A percentile compares a stretch with the other conserved stretches of the same genome.
Evolutionary conservation across 2,888 invertebrate species (phyloP).

Genomic region (Lomographa bimaculata): DNA sequence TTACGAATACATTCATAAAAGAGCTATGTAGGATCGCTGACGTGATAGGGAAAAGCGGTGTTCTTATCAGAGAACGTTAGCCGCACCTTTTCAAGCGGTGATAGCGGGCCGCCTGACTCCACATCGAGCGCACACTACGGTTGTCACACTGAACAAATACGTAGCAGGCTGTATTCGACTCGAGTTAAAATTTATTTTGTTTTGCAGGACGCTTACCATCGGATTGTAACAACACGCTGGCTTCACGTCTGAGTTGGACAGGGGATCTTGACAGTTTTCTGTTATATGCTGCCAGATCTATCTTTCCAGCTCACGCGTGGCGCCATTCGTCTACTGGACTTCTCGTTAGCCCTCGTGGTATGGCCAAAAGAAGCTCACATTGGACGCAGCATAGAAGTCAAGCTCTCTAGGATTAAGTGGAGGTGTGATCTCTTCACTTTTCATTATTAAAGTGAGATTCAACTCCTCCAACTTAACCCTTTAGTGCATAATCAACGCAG

Average conservation of each 20-base stretch:
- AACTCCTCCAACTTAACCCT: conserved; percentile 85
- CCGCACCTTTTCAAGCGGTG: conserved; percentile 78
- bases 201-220: conserved; percentile 47
- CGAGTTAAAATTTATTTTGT: conserved; percentile 45
- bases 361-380: neutral
- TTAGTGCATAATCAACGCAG: conserved; percentile 57
- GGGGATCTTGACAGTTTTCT: conserved; percentile 82
- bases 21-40: conserved; percentile 62
- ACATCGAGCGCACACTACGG: conserved; percentile 59
- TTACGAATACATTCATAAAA: conserved; percentile 54
- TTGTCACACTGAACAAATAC: conserved; percentile 65
- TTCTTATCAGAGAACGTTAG: conserved; percentile 78
- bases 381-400: neutral
- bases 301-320: conserved; percentile 83
- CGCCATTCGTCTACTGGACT: conserved; percentile 44
- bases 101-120: conserved; percentile 66
- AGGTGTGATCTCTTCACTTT: conserved; percentile 85
- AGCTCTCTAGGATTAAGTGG: conserved; percentile 80
- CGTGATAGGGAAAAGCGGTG: conserved; percentile 75
- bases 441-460: conserved; percentile 83
- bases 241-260: conserved; percentile 82
- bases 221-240: conserved; percentile 36
- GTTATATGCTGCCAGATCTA: conserved; percentile 80
- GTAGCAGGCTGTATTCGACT: conserved; percentile 36
- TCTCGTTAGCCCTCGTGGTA: no score